Conservation (phyloP, 2,113 vertebrate genomes). For the Capricornis sumatraensis region DNA sequence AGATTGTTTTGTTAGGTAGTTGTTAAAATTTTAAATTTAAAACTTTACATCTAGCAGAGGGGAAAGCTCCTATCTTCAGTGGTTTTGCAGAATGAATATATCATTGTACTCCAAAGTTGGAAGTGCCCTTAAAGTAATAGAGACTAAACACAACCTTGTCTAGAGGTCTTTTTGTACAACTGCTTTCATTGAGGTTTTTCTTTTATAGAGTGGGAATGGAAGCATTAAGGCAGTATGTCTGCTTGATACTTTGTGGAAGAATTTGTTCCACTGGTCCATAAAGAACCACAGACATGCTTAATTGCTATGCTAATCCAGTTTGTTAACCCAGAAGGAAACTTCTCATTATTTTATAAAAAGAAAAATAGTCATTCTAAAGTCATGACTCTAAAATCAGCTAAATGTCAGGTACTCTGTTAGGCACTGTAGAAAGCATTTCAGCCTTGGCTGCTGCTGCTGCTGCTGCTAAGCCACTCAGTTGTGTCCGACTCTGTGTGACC, state of each 20-base stretch:
- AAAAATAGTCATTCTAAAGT: background rate
- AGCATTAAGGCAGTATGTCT: background rate
- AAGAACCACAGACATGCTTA: background rate
- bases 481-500: no score
- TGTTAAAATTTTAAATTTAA: background rate
- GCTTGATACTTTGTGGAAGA: background rate
- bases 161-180: background rate
- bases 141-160: background rate
- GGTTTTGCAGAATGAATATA: background rate
- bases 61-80: background rate
- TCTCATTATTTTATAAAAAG: background rate
- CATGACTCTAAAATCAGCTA: background rate
- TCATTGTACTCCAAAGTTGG: background rate
- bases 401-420: background rate
- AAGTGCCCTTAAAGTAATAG: background rate
- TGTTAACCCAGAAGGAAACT: background rate
- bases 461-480: no score
- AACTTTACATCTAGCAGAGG: background rate
- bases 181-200: background rate
- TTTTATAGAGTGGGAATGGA: background rate
- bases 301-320: background rate
- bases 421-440: background rate
- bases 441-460: background rate
- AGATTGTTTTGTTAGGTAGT: background rate
- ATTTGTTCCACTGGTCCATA: background rate